Conservation (phyloP, 2,113 vertebrate genomes). For the Neofelis nebulosa region DNA sequence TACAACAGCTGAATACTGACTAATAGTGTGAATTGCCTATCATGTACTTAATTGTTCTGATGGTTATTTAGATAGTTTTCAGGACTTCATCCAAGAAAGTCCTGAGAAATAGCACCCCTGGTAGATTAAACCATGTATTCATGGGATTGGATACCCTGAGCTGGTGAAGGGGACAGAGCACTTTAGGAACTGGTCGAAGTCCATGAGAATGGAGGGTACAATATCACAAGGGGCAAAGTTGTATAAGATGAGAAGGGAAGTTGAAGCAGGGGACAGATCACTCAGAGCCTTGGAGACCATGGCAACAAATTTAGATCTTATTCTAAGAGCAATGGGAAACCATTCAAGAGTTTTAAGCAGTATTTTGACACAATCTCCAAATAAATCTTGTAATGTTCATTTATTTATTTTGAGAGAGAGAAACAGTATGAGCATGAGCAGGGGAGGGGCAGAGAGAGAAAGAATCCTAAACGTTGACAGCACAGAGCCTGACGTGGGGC, state of each 20-base stretch:
- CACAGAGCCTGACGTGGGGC: too few relatives aligned
- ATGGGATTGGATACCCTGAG: background rate
- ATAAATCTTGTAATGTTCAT: background rate
- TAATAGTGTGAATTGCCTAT: background rate
- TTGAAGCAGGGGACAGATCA: background rate
- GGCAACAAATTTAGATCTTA: background rate
- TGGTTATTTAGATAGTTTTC: background rate
- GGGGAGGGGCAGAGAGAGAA: too few relatives aligned
- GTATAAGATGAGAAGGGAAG: background rate
- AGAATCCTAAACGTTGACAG: too few relatives aligned
- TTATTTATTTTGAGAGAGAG: background rate
- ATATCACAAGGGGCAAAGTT: background rate
- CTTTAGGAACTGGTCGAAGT: background rate
- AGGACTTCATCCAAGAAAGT: background rate
- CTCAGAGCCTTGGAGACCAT: background rate
- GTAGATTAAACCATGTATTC: background rate
- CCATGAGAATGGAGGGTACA: background rate
- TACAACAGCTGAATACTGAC: background rate
- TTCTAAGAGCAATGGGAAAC: background rate
- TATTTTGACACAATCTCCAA: background rate
- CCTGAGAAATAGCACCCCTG: background rate
- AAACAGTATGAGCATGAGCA: too few relatives aligned
- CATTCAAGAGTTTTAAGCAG: background rate
- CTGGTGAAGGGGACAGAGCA: background rate
- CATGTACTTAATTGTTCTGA: background rate